Base-by-base conservation (phyloP, 2,888 invertebrate species). In the Hirtodrosophila alboralis region DNA sequence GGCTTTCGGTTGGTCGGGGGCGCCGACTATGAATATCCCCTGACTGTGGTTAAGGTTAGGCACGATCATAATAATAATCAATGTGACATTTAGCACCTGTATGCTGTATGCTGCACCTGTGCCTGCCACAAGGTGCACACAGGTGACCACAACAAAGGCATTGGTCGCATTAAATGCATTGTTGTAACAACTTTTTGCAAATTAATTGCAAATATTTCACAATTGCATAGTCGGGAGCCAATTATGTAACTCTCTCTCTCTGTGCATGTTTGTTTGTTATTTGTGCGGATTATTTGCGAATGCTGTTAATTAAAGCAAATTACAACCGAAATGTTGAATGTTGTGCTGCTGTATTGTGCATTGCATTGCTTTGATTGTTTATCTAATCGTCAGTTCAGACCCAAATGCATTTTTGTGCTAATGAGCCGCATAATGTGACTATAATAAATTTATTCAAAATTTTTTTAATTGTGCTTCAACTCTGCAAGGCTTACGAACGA, bases 1-100 rank as follows among this genome's bases (percentile, higher is more conserved):
- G 96, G 96, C 45, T 95, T 96, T 90, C 92, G 95, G 52, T 91
- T 96, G 59, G 92, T 93, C 65, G 95, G 95, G 36, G 96, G 96
- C 38, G 91, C 92, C 43, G 95, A 95, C 88, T 95, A 93, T 81
- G 94, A 94, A 41, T 92, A 94, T 77, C 95, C 95, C 7, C 91
- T 96, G 27, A 95, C 94, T 9, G 94, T 95, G 58, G 93, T 94
- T 67, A 94, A 94, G 93, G 96, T 96, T 87, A 88, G 88, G 69
- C 62, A 53, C 63, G 62, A 40, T 18, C 4, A 40, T 36, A 49
- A 27, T 27, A 18, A 31, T 37, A 23, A 38, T 21, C 27, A 7
- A 9, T 26, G 6, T 26, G 43, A n/a, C 28, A 28, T 23, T 23
- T 23, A 23, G 23, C 54, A 63, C 64, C 62, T 63, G 41, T 30